Percentiles rank a stretch among this genome's conserved stretches.
These are phyloP conservation scores for Chiloscyllium plagiosum DNA, from an alignment of 2,113 vertebrate genomes.

Conservation along the genomic window DNA sequence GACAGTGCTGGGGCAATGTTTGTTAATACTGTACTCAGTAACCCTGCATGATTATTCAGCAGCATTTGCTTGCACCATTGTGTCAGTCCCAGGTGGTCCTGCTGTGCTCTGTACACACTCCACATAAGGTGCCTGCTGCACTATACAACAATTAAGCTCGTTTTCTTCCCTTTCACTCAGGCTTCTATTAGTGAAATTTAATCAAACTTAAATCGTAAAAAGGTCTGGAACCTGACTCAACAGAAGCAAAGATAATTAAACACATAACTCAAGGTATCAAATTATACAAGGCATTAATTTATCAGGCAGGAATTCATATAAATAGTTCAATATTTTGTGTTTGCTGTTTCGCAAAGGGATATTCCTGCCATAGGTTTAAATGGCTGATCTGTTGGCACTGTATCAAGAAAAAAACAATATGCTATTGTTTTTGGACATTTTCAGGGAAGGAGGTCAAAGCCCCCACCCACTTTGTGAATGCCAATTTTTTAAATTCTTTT, in stretches of 20 bases:
- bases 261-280: constrained; percentile 21
- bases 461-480: too few species aligned
- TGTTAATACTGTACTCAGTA: not conserved
- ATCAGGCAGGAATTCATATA: not conserved
- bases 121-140: not conserved
- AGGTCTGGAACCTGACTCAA: not conserved
- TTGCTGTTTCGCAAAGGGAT: not conserved
- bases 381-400: not conserved
- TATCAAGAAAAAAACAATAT: not conserved
- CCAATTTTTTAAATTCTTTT: too few species aligned
- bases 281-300: constrained; percentile 14
- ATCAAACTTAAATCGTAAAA: not conserved
- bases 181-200: constrained; percentile 11
- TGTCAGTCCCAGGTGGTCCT: not conserved
- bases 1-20: not conserved
- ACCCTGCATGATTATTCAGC: not conserved
- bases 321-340: not conserved
- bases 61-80: not conserved
- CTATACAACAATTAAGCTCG: not conserved
- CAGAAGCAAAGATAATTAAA: constrained; percentile 25
- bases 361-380: not conserved
- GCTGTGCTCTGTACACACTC: not conserved
- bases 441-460: not conserved
- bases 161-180: not conserved
- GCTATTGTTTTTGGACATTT: not conserved